phyloP scores from a whole-genome alignment of 2,797 vertebrate genomes.

The Kryptolebias ocellatus region DNA sequence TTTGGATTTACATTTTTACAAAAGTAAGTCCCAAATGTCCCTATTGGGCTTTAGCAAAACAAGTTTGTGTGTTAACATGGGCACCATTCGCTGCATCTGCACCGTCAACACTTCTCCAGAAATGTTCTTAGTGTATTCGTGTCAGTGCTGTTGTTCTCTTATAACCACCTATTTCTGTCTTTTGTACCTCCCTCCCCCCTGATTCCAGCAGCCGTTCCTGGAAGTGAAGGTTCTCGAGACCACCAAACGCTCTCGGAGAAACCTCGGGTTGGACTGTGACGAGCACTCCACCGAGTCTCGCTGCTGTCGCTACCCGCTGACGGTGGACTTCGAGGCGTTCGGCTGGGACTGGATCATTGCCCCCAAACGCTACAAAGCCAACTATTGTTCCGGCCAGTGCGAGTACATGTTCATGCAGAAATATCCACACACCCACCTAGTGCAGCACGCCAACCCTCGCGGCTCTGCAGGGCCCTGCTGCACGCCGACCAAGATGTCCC shows the following conservation, averaged over 20 bases:
- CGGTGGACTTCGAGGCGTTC: constrained; percentile 98
- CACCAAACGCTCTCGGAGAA: constrained; percentile 93
- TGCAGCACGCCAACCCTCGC: constrained; percentile 95
- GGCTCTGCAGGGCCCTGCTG: constrained; percentile 98
- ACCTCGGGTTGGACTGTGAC: constrained; percentile 96
- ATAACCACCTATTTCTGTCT: constrained; percentile 76
- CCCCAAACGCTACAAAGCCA: constrained; percentile 98
- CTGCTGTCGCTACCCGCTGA: constrained; percentile 97
- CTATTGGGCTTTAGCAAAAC: no score
- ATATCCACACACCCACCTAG: constrained; percentile 97
- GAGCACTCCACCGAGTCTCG: constrained; percentile 97
- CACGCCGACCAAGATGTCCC: constrained; percentile 99
- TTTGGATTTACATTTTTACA: no score
- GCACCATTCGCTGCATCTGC: no score
- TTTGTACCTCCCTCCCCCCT: constrained; percentile 66
- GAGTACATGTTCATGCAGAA: constrained; percentile 99
- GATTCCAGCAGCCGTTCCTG: constrained; percentile 95
- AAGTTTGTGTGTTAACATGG: no score
- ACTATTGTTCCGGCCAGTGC: constrained; percentile 99
- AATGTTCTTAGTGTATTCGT: neutral
- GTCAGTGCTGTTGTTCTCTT: constrained; percentile 59
- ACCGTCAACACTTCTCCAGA: no score
- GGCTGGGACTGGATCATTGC: constrained; percentile 99
- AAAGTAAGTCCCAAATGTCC: no score
- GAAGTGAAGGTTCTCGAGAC: constrained; percentile 98